These are phyloP conservation scores for Sphaerophoria rueppellii DNA, from an alignment of 2,888 invertebrate genomes.

Conservation along the genomic window DNA sequence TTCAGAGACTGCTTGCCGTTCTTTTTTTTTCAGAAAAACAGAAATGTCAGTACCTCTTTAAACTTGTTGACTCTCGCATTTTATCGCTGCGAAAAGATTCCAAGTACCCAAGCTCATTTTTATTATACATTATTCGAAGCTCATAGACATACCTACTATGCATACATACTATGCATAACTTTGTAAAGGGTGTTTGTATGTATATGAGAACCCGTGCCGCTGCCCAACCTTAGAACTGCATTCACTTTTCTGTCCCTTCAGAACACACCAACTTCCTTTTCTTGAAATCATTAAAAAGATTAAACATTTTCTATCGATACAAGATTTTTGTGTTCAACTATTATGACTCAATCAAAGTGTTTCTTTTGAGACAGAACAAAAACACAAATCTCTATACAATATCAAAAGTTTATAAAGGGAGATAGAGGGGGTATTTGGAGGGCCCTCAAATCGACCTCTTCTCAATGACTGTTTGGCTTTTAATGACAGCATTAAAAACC, in stretches of 20 bases:
- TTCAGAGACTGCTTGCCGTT: slow-evolving; percentile 58
- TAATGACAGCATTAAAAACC: slow-evolving; percentile 66
- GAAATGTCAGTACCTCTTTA: slow-evolving; percentile 2
- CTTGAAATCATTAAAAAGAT: slow-evolving; percentile 49
- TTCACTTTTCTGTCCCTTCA: background rate
- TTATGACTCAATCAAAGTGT: slow-evolving; percentile 41
- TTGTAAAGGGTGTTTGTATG: background rate
- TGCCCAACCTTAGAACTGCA: background rate
- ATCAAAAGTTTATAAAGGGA: background rate
- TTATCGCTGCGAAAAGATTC: background rate
- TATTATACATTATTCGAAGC: no score
- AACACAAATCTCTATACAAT: background rate
- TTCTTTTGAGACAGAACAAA: slow-evolving; percentile 31
- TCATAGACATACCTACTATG: no score
- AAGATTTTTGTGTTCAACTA: slow-evolving; percentile 22
- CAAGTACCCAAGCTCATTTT: no score
- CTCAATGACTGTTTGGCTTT: slow-evolving; percentile 54
- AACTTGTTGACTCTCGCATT: slow-evolving; percentile 62
- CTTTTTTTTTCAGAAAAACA: slow-evolving; percentile 15
- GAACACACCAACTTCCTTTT: slow-evolving; percentile 18
- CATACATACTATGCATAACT: no score
- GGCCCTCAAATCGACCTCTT: slow-evolving; percentile 9
- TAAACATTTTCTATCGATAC: slow-evolving; percentile 44
- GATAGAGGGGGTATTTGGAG: slow-evolving; percentile 14
- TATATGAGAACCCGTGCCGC: background rate